Evolutionary conservation across 1,140 invertebrate genomes (phyloP), one percentile per base, ranked within the genome.

Genomic region (Cyclina sinensis): DNA sequence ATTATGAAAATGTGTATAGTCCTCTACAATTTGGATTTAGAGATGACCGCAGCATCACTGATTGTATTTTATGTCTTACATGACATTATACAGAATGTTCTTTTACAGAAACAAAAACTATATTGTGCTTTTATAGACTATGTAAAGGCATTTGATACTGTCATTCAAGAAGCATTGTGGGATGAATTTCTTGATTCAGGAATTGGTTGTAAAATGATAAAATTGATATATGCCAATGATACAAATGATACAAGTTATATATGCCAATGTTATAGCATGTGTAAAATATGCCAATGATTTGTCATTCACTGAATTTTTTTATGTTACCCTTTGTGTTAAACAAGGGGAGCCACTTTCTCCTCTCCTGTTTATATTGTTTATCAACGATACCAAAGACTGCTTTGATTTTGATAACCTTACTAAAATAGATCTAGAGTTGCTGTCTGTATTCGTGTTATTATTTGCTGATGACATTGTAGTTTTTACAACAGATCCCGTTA

Each of bases 51-150:
- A 14, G 11, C 5, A 59, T n/a, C 14, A 14, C 57, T 59, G 57
- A 59, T 27, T 11, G 11, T 59, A 59, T 59, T n/a, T 59, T 59
- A 12, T 14, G 9, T 16, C 57, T 59, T n/a, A n/a, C 57, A 59
- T 59, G 9, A 9, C 24, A 59, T 59, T 14, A 59, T 59, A 5
- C 57, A 59, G 57, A 59, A 59, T 12, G 57, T 59, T n/a, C n/a
- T 59, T 14, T 5, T 7, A n/a, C 9, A 59, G 7, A 59, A 59
- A 14, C n/a, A 9, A 12, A 59, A 59, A 59, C 57, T 59, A 9
- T 59, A 59, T 27, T 59, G 57, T 59, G 7, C n/a, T n/a, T 59
- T 59, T n/a, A 59, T 59, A 7, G 57, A 59, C n/a, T 59, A 59
- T 27, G 24, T 12, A 59, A 59, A 59, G 57, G 57, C 57, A 11